These are phyloP conservation scores for Lacerta agilis DNA, from an alignment of 2,797 vertebrate genomes.

Conservation along the genomic window DNA sequence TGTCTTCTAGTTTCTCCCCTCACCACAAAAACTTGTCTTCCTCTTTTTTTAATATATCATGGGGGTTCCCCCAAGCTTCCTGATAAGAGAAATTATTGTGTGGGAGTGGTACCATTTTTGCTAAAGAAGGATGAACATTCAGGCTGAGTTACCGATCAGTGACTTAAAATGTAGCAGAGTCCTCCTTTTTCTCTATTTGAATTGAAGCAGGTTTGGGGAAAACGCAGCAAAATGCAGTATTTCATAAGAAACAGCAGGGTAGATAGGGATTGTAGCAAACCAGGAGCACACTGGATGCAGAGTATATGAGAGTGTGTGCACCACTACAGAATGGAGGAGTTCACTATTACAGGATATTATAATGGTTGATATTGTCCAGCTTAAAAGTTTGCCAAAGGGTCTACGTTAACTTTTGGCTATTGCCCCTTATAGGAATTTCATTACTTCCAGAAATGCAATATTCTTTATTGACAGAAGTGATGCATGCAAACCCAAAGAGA, in stretches of 20 bases:
- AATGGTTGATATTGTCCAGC: background rate
- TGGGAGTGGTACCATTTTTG: background rate
- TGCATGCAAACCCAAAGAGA: background rate
- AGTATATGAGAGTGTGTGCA: too few relatives aligned
- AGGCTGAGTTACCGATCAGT: too few relatives aligned
- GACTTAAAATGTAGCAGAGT: too few relatives aligned
- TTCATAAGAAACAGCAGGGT: too few relatives aligned
- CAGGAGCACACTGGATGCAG: too few relatives aligned
- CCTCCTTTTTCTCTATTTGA: too few relatives aligned
- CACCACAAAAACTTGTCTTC: background rate
- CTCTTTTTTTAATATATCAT: background rate
- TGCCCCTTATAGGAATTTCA: background rate
- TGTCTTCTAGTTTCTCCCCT: background rate
- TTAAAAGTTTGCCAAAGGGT: background rate
- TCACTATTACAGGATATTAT: background rate
- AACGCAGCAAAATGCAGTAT: too few relatives aligned
- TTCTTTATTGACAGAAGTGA: background rate
- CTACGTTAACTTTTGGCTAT: too few relatives aligned
- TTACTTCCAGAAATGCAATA: background rate
- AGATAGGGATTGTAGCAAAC: too few relatives aligned
- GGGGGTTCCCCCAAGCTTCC: background rate
- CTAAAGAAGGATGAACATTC: background rate
- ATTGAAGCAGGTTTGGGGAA: too few relatives aligned
- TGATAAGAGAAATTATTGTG: background rate
- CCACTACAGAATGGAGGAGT: background rate